Conservation (phyloP, 2,797 vertebrate species). For the Xenentodon cancila region DNA sequence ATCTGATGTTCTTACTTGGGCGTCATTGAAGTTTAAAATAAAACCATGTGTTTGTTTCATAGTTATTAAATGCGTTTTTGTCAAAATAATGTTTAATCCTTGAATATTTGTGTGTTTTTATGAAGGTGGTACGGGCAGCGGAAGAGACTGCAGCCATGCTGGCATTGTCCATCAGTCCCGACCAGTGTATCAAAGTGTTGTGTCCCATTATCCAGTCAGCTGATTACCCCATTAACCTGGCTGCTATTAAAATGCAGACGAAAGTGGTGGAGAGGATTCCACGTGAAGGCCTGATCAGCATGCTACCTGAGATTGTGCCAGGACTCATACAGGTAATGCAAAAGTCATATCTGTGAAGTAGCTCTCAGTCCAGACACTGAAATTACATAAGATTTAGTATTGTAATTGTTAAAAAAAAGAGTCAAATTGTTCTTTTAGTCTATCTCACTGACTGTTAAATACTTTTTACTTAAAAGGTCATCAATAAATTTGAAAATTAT, state of each 20-base stretch:
- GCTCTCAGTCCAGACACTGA: too few species aligned
- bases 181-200: slow-evolving; percentile 97
- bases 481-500: too few species aligned
- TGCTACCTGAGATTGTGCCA: slow-evolving; percentile 94
- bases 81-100: not conserved
- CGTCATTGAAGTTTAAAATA: not conserved
- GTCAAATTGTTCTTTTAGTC: too few species aligned
- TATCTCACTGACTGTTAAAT: too few species aligned
- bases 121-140: slow-evolving; percentile 92
- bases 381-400: too few species aligned
- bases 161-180: slow-evolving; percentile 93
- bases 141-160: slow-evolving; percentile 95
- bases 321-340: slow-evolving; percentile 92
- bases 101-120: slow-evolving; percentile 10
- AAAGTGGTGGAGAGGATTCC: slow-evolving; percentile 94
- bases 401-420: too few species aligned
- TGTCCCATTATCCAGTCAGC: slow-evolving; percentile 98
- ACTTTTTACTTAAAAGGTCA: too few species aligned
- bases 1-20: not conserved
- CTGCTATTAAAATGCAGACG: slow-evolving; percentile 98
- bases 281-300: slow-evolving; percentile 87
- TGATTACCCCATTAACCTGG: slow-evolving; percentile 96
- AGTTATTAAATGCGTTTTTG: too few species aligned
- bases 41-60: not conserved
- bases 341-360: not conserved